Evolutionary conservation across 1,140 invertebrate species (phyloP).

Genomic region (Drosophila auraria): DNA sequence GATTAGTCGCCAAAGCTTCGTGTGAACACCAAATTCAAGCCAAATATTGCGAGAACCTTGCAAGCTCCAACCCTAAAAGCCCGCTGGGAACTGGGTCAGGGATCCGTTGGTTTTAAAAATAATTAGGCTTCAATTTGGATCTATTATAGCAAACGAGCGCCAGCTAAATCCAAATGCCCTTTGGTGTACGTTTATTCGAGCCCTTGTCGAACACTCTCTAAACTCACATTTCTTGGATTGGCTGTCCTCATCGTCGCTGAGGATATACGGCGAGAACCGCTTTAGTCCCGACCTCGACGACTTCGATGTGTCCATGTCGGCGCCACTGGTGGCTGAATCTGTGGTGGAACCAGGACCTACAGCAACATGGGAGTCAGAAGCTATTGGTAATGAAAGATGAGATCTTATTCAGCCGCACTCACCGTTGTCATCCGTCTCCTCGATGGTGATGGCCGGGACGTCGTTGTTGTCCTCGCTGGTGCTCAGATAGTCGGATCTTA

Average conservation of each 20-base stretch:
- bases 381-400: no score
- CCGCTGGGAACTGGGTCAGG: no score
- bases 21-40: not conserved
- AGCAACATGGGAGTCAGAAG: not conserved
- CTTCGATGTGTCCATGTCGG: not conserved
- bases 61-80: not conserved
- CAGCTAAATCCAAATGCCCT: no score
- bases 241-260: not conserved
- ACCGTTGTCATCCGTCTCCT: conserved; percentile 9
- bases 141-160: no score
- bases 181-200: not conserved
- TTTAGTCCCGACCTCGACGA: not conserved
- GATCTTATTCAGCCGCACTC: not conserved
- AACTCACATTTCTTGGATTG: conserved; percentile 5
- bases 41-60: not conserved
- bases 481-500: not conserved
- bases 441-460: not conserved
- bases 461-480: not conserved
- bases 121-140: no score
- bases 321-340: not conserved
- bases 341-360: not conserved
- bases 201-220: not conserved
- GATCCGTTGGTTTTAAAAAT: no score
- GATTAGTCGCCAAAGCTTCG: not conserved
- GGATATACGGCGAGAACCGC: not conserved